Evolutionary conservation across 2,113 vertebrate species (phyloP).

Genomic region (Channa argus): DNA sequence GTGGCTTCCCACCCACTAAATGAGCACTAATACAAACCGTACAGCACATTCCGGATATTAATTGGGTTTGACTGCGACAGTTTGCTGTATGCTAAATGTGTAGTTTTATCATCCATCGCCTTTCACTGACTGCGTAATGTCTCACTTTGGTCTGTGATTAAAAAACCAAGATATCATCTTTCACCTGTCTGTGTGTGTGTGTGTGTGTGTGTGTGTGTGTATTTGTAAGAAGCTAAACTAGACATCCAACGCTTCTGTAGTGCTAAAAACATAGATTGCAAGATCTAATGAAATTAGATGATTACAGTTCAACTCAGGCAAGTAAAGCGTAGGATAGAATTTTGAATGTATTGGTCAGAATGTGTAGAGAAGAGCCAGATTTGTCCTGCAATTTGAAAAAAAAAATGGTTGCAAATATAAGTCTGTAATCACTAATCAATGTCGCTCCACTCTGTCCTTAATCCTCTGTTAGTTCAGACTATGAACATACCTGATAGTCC

Average conservation of each 20-base stretch:
- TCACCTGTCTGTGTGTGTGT: background rate
- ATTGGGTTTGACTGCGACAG: conserved; percentile 48
- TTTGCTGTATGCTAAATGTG: conserved; percentile 49
- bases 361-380: background rate
- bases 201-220: background rate
- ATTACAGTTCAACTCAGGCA: background rate
- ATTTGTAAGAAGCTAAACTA: conserved; percentile 9
- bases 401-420: too few species aligned
- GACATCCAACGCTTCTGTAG: background rate
- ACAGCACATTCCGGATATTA: conserved; percentile 50
- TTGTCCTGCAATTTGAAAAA: too few species aligned
- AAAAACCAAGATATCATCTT: conserved; percentile 48
- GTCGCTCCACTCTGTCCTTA: too few species aligned
- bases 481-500: too few species aligned
- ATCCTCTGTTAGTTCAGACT: too few species aligned
- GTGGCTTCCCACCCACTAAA: conserved; percentile 22
- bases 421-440: too few species aligned
- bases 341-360: background rate
- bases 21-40: conserved; percentile 48
- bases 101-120: conserved; percentile 44
- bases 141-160: conserved; percentile 50
- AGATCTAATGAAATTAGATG: conserved; percentile 26
- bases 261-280: conserved; percentile 2
- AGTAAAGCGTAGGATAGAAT: background rate
- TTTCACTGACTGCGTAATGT: conserved; percentile 46